Evolutionary conservation across 1,140 invertebrate species (phyloP).

Genomic region (Dendrolimus punctatus): DNA sequence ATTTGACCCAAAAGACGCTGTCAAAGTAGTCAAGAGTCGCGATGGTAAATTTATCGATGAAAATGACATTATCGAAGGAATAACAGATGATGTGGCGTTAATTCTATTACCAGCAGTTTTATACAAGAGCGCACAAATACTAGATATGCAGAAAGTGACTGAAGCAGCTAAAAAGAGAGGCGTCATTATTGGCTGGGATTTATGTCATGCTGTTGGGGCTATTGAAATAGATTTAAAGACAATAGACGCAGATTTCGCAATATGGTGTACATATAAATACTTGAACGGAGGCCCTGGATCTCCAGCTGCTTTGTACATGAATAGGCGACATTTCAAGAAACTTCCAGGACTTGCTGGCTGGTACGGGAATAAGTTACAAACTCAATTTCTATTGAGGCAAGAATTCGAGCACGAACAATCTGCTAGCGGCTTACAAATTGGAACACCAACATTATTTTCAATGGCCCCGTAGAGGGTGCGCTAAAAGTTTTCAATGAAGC

Average conservation of each 20-base stretch:
- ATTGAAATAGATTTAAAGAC: slow-evolving; percentile 41
- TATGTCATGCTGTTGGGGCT: slow-evolving; percentile 44
- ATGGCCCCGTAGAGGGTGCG: slow-evolving; percentile 47
- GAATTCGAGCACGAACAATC: slow-evolving; percentile 48
- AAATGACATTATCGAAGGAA: slow-evolving; percentile 40
- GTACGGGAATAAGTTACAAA: slow-evolving; percentile 47
- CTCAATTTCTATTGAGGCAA: slow-evolving; percentile 46
- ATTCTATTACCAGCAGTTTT: slow-evolving; percentile 44
- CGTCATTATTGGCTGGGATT: slow-evolving; percentile 53
- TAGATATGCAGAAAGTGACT: slow-evolving; percentile 45
- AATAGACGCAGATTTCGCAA: slow-evolving; percentile 49
- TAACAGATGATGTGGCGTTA: slow-evolving; percentile 49
- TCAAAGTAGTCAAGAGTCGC: slow-evolving; percentile 38
- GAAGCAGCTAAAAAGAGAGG: slow-evolving; percentile 34
- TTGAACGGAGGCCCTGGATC: slow-evolving; percentile 53
- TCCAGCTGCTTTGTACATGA: slow-evolving; percentile 42
- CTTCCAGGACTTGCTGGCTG: slow-evolving; percentile 47
- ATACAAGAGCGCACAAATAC: slow-evolving; percentile 49
- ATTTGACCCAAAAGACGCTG: slow-evolving; percentile 35
- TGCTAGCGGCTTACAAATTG: slow-evolving; percentile 50
- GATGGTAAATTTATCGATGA: slow-evolving; percentile 36
- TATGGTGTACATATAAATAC: slow-evolving; percentile 62
- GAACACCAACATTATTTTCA: slow-evolving; percentile 37
- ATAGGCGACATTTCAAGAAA: slow-evolving; percentile 42
- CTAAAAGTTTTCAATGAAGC: slow-evolving; percentile 42